A percentile compares a stretch with the other conserved stretches of the same genome.
phyloP scores from a whole-genome alignment of 2,113 vertebrate species.

The Zootoca vivipara region DNA sequence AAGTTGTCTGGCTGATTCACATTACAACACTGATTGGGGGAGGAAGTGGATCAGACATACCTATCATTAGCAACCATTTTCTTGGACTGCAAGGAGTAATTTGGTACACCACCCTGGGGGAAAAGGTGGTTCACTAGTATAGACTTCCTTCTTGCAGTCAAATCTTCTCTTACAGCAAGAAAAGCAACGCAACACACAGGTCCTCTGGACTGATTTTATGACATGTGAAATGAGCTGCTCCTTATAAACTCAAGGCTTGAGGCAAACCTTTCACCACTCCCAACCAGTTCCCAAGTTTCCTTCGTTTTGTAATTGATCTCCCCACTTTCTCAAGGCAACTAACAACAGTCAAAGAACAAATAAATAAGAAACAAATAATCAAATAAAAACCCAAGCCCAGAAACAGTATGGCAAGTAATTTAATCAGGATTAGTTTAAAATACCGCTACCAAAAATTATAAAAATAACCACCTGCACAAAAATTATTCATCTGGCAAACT shows the following conservation, averaged over 20 bases:
- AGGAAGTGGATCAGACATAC: constrained; percentile 22
- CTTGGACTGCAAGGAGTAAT: constrained; percentile 28
- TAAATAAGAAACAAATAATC: neutral
- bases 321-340: neutral
- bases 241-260: neutral
- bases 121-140: neutral
- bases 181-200: neutral
- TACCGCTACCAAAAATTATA: neutral
- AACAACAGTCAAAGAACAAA: neutral
- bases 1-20: constrained; percentile 28
- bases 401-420: neutral
- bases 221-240: neutral
- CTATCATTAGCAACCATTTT: constrained; percentile 29
- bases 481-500: neutral
- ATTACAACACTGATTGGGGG: neutral
- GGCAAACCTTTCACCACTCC: neutral
- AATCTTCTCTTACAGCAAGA: neutral
- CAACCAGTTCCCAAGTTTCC: neutral
- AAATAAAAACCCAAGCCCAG: neutral
- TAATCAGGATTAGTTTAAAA: neutral
- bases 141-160: neutral
- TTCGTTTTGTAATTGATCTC: neutral
- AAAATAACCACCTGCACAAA: neutral
- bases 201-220: neutral
- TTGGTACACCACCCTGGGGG: constrained; percentile 31